These are phyloP conservation scores for Thripadectes ignobilis DNA, from an alignment of 2,797 vertebrate species.

Conservation along the genomic window DNA sequence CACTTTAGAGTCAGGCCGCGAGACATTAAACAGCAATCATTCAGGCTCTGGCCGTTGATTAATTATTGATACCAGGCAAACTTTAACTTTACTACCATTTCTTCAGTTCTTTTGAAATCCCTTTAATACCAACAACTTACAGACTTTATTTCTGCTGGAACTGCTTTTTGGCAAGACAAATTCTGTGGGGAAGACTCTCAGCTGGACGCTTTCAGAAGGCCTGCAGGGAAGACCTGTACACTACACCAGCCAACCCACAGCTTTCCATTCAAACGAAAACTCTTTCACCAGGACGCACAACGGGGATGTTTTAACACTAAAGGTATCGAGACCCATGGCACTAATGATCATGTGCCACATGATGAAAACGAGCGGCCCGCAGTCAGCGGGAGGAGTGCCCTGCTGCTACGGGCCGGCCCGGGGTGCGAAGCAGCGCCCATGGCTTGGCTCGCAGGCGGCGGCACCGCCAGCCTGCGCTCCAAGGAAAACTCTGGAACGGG, in stretches of 20 bases:
- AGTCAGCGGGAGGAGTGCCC: not conserved
- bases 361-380: rapidly evolving
- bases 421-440: not conserved
- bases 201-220: not conserved
- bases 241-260: rapidly evolving
- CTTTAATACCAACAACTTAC: not conserved
- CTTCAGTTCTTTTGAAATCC: not conserved
- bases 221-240: not conserved
- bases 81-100: not conserved
- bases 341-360: not conserved
- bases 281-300: not conserved
- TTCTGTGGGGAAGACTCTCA: not conserved
- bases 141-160: not conserved
- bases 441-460: not conserved
- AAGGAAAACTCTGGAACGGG: not conserved
- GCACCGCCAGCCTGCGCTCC: not conserved
- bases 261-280: not conserved
- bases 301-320: not conserved
- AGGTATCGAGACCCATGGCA: rapidly evolving
- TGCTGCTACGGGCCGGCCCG: rapidly evolving
- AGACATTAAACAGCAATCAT: rapidly evolving
- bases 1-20: rapidly evolving
- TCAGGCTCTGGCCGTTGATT: not conserved
- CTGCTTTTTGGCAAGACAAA: not conserved
- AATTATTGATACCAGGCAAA: not conserved